Evolutionary conservation across 2,888 invertebrate genomes (phyloP), one percentile per base, ranked within the genome.

Genomic region (Drepanosiphum platanoidis): DNA sequence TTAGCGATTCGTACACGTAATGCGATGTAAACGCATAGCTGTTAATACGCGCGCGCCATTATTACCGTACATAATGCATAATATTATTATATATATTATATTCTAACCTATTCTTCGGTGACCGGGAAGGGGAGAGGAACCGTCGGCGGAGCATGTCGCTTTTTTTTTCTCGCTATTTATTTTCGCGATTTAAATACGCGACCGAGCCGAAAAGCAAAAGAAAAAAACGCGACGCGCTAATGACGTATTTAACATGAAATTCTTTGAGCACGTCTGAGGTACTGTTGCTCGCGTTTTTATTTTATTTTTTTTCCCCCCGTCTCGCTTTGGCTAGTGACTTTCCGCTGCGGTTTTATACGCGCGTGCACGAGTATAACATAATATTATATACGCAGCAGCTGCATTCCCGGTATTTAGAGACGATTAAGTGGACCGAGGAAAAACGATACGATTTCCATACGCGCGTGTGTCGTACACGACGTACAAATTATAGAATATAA

Each of bases 211-310:
- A 46, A 4, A 15, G 46, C 30, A 42, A 13, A 42, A 27, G 11
- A 70, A 36, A 39, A 71, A 58, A 71, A 71, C 0, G 61, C 58
- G 42, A 82, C 81, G 30, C 58, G n/a, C 71, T 82, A 81, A 82
- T 39, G 81, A 58, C 70, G 71, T 80, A 78, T 66, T 82, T 72
- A 39, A 82, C 39, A 32, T 72, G 36, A 32, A 72, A 61, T 82
- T 61, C 61, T 71, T 39, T 22, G 32, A 61, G 81, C 81, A 72
- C 81, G 81, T 82, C 81, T 42, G 71, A 82, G 30, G 81, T 82
- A 72, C 81, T 82, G 81, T 72, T 72, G 81, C 61, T 72, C 72
- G 39, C n/a, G 22, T 22, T 72, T 72, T 79, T 70, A 34, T 75
- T 58, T 34, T 34, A 32, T 7, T 13, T 64, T 30, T 72, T 68